A percentile compares a stretch with the other conserved stretches of the same genome.
phyloP scores from a whole-genome alignment of 2,888 invertebrate species.

The Andrena minutula region DNA sequence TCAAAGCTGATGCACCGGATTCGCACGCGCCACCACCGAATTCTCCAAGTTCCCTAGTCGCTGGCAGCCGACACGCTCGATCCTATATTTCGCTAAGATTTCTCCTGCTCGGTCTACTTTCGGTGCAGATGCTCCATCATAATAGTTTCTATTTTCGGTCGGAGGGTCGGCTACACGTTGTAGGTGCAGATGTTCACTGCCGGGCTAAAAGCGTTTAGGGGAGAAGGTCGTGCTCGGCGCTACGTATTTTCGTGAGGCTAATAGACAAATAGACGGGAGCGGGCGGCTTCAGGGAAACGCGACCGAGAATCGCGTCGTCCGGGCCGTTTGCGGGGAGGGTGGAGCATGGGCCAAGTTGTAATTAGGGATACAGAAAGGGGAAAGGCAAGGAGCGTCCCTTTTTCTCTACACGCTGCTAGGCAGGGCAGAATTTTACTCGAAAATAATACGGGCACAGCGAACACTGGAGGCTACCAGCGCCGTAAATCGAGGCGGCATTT shows the following conservation, averaged over 20 bases:
- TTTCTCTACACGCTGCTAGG: background rate
- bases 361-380: background rate
- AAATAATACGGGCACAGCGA: background rate
- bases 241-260: slow-evolving; percentile 38
- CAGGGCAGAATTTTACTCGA: background rate
- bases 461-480: background rate
- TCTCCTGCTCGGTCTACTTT: slow-evolving; percentile 52
- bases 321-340: background rate
- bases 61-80: slow-evolving; percentile 33
- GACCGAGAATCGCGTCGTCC: background rate
- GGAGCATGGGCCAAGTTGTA: background rate
- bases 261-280: slow-evolving; percentile 52
- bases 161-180: slow-evolving; percentile 64
- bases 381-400: background rate
- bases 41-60: slow-evolving; percentile 27
- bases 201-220: slow-evolving; percentile 61
- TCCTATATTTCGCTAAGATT: slow-evolving; percentile 60
- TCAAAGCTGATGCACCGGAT: background rate
- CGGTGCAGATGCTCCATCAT: slow-evolving; percentile 72
- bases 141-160: slow-evolving; percentile 73
- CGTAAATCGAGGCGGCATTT: slow-evolving; percentile 22
- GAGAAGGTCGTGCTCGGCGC: slow-evolving; percentile 56
- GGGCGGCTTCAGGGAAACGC: slow-evolving; percentile 8
- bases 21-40: slow-evolving; percentile 5
- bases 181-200: slow-evolving; percentile 70